A percentile compares a stretch with the other conserved stretches of the same genome.
Evolutionary conservation across 2,797 vertebrate genomes (phyloP).

Genomic region (Pangasius larnaudii): DNA sequence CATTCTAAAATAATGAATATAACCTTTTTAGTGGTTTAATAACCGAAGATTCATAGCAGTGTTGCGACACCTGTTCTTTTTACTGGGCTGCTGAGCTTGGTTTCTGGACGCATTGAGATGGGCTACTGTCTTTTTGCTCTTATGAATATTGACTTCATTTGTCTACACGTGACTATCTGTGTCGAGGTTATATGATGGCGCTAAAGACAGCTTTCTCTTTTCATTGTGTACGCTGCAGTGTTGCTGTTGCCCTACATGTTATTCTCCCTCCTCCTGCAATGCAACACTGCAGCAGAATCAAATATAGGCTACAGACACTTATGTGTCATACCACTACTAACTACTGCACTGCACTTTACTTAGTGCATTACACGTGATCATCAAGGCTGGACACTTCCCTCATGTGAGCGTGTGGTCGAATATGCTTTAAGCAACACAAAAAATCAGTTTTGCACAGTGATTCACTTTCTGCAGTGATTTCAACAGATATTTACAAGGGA

Average conservation of each 20-base stretch:
- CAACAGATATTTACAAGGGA: background rate
- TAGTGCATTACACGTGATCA: background rate
- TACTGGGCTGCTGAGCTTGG: background rate
- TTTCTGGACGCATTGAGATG: background rate
- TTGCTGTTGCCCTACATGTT: conserved; percentile 36
- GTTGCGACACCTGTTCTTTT: background rate
- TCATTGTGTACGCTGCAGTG: conserved; percentile 26
- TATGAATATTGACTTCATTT: background rate
- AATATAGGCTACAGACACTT: background rate
- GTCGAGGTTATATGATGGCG: background rate
- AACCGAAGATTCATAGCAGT: background rate
- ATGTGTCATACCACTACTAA: background rate
- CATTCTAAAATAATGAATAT: background rate
- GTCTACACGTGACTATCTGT: background rate
- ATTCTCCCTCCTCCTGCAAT: background rate
- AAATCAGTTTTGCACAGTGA: background rate
- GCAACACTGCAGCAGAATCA: conserved; percentile 17
- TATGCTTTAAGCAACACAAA: background rate
- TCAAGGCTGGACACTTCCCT: background rate
- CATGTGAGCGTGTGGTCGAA: background rate
- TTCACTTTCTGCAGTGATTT: background rate
- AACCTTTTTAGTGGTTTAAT: background rate
- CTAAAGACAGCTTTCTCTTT: conserved; percentile 57
- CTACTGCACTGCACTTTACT: background rate
- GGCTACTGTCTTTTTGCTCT: background rate